Evolutionary conservation across 2,888 invertebrate genomes (phyloP).

Genomic region (Drosophila formosana): DNA sequence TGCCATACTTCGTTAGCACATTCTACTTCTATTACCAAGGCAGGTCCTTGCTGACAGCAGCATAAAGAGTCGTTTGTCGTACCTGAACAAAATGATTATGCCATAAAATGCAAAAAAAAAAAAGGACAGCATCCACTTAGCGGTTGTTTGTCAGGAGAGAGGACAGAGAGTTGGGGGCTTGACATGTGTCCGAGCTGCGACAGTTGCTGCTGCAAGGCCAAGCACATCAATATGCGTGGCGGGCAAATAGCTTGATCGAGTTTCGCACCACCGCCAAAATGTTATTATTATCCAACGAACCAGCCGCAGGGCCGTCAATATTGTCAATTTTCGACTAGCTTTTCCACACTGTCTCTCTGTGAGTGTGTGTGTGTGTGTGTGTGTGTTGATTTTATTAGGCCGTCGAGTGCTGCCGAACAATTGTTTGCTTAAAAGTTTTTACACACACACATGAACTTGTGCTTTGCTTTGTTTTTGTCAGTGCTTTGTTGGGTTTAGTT

Average conservation of each 20-base stretch:
- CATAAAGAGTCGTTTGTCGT: constrained; percentile 38
- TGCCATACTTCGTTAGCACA: not conserved
- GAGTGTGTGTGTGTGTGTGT: constrained; percentile 4
- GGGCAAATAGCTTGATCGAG: constrained; percentile 65
- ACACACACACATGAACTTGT: constrained; percentile 48
- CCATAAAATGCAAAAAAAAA: constrained; percentile 44
- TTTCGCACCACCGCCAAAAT: constrained; percentile 30
- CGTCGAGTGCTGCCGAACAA: constrained; percentile 49
- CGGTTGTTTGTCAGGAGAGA: constrained; percentile 1
- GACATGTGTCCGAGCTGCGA: constrained; percentile 34
- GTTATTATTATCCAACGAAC: constrained; percentile 33
- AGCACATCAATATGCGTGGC: constrained; percentile 30
- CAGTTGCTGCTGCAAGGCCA: constrained; percentile 37
- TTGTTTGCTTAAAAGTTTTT: constrained; percentile 77
- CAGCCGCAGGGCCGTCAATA: constrained; percentile 36
- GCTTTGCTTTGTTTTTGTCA: constrained; percentile 30
- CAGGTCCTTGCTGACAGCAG: not conserved
- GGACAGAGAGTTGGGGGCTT: constrained; percentile 2
- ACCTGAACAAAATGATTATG: constrained; percentile 47
- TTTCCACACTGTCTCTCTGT: not conserved
- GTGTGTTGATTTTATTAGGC: constrained; percentile 70
- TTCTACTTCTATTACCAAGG: not conserved
- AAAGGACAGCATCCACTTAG: constrained; percentile 16
- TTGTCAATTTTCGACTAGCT: constrained; percentile 42
- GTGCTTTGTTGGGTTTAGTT: constrained; percentile 38